Evolutionary conservation across 2,113 vertebrate genomes (phyloP).

Genomic region (Pterophyllum scalare): DNA sequence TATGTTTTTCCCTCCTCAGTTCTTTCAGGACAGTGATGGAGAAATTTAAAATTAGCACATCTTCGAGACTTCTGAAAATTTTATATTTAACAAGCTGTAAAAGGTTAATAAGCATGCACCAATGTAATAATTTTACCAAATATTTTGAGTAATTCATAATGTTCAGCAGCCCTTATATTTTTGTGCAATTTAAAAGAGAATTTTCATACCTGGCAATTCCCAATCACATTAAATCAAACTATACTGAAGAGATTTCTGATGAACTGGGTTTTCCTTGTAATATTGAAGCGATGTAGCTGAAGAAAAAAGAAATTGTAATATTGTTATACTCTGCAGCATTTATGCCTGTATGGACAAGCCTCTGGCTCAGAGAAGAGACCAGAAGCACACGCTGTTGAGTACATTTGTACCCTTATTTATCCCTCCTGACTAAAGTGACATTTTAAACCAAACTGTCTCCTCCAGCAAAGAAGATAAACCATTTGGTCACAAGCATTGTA

Average conservation of each 20-base stretch:
- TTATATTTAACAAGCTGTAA: neutral
- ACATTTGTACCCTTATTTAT: conserved; percentile 16
- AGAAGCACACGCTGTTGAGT: conserved; percentile 21
- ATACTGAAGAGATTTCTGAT: neutral
- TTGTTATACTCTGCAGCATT: conserved; percentile 7
- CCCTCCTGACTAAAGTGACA: conserved; percentile 51
- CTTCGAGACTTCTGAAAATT: neutral
- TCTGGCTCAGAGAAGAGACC: conserved; percentile 15
- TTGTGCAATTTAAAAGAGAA: neutral
- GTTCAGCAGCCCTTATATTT: neutral
- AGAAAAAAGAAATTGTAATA: neutral
- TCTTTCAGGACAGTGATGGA: accelerated
- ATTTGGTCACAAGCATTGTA: conserved; percentile 46
- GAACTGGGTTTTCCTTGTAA: neutral
- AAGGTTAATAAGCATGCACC: neutral
- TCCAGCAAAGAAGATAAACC: conserved; percentile 38
- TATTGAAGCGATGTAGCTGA: neutral
- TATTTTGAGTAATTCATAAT: neutral
- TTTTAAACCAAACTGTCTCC: conserved; percentile 60
- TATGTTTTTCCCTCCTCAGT: neutral
- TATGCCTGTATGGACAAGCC: neutral
- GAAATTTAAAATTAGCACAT: neutral
- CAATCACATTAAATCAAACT: neutral
- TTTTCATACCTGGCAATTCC: neutral
- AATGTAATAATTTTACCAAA: neutral